Conservation (phyloP, 1,140 invertebrate species). For the Temnothorax nylanderi region DNA sequence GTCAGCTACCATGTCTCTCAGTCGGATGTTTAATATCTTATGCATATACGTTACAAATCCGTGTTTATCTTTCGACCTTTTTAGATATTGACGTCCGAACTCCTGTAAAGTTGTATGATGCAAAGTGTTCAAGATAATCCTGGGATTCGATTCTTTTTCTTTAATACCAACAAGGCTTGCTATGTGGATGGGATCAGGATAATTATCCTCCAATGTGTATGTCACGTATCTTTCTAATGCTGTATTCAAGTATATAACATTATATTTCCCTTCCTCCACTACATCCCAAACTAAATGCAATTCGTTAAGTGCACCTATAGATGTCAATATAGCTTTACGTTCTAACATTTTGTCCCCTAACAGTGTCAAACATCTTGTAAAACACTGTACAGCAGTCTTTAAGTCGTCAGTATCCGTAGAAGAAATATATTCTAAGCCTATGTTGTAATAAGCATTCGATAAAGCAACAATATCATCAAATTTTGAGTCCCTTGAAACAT, state of each 20-base stretch:
- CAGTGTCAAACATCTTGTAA: neutral
- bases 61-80: neutral
- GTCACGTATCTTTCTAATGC: neutral
- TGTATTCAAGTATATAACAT: neutral
- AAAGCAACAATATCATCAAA: neutral
- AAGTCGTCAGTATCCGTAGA: neutral
- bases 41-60: neutral
- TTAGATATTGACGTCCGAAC: neutral
- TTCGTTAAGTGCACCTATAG: neutral
- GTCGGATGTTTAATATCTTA: neutral
- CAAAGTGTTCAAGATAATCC: neutral
- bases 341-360: neutral
- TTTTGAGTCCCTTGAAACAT: neutral
- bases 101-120: neutral
- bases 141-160: neutral
- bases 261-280: neutral
- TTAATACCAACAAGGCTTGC: neutral
- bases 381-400: neutral
- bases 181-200: neutral
- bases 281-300: neutral
- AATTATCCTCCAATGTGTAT: neutral
- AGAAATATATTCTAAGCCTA: neutral
- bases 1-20: neutral
- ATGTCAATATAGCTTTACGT: neutral
- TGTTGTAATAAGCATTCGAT: neutral